Base-by-base conservation (phyloP, 2,888 invertebrate genomes). In the Eupithecia tripunctaria region DNA sequence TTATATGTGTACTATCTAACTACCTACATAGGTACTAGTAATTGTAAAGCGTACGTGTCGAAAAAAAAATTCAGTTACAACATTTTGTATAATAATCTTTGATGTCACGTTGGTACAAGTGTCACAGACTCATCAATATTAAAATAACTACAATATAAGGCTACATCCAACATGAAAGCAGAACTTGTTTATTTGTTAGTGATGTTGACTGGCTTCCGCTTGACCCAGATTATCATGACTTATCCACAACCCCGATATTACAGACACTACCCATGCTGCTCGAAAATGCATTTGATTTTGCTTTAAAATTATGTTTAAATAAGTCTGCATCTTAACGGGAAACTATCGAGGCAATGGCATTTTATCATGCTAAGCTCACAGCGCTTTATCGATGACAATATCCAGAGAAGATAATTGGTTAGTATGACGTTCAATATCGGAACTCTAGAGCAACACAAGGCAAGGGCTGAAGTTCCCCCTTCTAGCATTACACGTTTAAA, bases 221-320 rank as follows among this genome's bases (percentile, higher is more conserved):
- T 71, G 66, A 43, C 59, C 70, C 60, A 66, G n/a, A 60, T 71
- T 60, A 25, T 66, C 70, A 71, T 77, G 80, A 67, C 75, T 67
- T 56, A 73, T 67, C 32, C 60, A 60, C 68, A 41, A 64, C 25
- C 21, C 64, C 25, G n/a, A 38, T 56, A 25, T 56, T 36, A 38
- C 12, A 18, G 18, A n/a, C 18, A 18, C n/a, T 43, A 43, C 18
- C 27, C n/a, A 12, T 64, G 1, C 14, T 64, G 38, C 36, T 60
- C 64, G 21, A 25, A 12, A 56, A 25, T 38, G 36, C 25, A 14
- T 25, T 64, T 51, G n/a, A 51, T 21, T 51, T 51, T 25, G 25
- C 21, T 56, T 25, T 51, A 51, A 51, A 56, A 25, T 5, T 56
- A 56, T 25, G 56, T 25, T 56, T 25, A 21, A 51, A 25, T n/a